Base-by-base conservation (phyloP, 2,797 vertebrate species). In the Hippopotamyrus pictus region DNA sequence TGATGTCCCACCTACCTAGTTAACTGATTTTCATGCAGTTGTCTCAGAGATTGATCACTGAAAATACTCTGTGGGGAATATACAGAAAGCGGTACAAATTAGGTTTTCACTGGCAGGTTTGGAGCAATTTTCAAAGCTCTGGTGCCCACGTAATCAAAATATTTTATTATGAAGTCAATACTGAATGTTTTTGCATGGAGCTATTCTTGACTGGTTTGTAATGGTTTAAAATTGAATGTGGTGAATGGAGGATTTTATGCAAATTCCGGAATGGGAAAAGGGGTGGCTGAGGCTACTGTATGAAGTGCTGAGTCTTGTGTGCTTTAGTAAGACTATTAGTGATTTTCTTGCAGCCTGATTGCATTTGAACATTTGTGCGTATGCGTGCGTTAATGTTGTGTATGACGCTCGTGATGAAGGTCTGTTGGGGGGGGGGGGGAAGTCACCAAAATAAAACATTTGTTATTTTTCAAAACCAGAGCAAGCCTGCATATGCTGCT, bases 401-500 rank as follows among this genome's bases (percentile, higher is more conserved):
- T 9, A 57, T 57, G 53, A 51, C 29, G 19, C 50, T 37, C 51
- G 5, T 59, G 19, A 62, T 19, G 29, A 37, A 33, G 29, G 33
- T 53, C 11, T 33, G 12, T 53, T 1, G 11, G 19, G 14, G 29
- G 8, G 11, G 19, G 14, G 29, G 3, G n/a, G 19, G 14, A 50
- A 17, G 17, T n/a, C 22, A 29, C 51, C 5, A n/a, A 57, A 41
- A 44, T 59, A 59, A 59, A 76, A 76, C 14, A 14, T 2, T 57
- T 90, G 33, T 76, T 86, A 57, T 29, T 69, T 83, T 88, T 12
- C 79, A 92, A 92, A 50, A 90, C 85, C 93, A 98, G 98, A 96
- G 93, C 94, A 97, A 97, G 92, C 96, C 97, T 94, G 94, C 94
- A 90, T 97, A 96, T 8, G 95, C 95, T 95, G 94, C 96, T 94